Evolutionary conservation across 2,797 vertebrate genomes (phyloP).

Genomic region (Podarcis siculus): DNA sequence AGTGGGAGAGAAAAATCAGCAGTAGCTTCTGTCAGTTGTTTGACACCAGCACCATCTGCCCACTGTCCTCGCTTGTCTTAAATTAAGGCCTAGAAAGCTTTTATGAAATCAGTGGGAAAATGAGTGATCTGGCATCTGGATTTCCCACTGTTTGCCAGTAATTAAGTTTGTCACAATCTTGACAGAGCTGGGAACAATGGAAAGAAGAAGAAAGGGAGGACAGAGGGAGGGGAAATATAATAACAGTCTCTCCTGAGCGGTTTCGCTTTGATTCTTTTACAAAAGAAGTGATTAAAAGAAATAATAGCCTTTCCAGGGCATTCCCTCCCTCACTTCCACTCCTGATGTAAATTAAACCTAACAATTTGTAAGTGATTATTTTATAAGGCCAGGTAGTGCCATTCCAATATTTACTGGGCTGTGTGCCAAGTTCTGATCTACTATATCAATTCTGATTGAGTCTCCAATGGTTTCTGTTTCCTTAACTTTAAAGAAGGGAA

Average conservation of each 20-base stretch:
- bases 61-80: constrained; percentile 32
- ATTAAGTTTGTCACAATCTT: constrained; percentile 69
- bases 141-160: constrained; percentile 65
- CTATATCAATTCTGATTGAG: constrained; percentile 25
- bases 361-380: constrained; percentile 42
- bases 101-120: constrained; percentile 35
- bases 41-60: constrained; percentile 58
- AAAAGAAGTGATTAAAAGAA: constrained; percentile 63
- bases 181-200: constrained; percentile 60
- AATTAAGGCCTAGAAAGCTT: constrained; percentile 54
- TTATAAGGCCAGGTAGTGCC: constrained; percentile 51
- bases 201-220: constrained; percentile 54
- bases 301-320: constrained; percentile 54
- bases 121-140: constrained; percentile 51
- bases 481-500: not conserved
- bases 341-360: constrained; percentile 55
- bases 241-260: constrained; percentile 49
- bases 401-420: constrained; percentile 56
- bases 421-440: constrained; percentile 3
- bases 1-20: constrained; percentile 21
- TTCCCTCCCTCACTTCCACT: constrained; percentile 47
- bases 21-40: constrained; percentile 1
- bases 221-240: constrained; percentile 51
- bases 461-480: constrained; percentile 17
- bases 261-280: constrained; percentile 59